Evolutionary conservation across 2,113 vertebrate species (phyloP).

Genomic region (Phalacrocorax brasilianus): DNA sequence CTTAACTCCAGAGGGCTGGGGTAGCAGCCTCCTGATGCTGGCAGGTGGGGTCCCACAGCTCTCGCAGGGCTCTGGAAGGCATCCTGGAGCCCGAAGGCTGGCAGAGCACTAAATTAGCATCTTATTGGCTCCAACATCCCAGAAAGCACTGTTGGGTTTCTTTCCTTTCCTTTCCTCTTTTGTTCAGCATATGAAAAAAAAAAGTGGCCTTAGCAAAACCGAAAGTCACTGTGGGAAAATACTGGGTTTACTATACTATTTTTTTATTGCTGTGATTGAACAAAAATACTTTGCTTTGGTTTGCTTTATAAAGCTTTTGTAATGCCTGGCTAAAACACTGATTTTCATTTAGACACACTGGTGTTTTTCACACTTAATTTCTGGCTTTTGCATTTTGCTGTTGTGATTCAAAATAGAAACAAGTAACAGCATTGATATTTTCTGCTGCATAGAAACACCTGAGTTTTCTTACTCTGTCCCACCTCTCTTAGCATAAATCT

Average conservation of each 20-base stretch:
- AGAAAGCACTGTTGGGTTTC: background rate
- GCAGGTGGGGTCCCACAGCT: fast-evolving
- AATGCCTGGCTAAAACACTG: background rate
- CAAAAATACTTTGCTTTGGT: background rate
- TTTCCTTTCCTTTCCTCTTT: background rate
- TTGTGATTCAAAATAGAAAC: background rate
- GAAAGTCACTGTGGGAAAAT: background rate
- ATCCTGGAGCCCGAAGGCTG: background rate
- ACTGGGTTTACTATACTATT: background rate
- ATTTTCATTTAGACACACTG: background rate
- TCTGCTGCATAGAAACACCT: background rate
- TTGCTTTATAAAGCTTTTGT: background rate
- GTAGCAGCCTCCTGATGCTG: background rate
- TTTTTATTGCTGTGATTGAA: background rate
- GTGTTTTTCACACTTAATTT: background rate
- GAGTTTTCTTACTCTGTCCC: background rate
- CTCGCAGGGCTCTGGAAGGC: background rate
- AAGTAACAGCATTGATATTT: background rate
- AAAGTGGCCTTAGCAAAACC: background rate
- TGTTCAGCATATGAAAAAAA: background rate
- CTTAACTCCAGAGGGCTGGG: background rate
- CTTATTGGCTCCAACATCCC: background rate
- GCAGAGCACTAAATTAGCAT: background rate
- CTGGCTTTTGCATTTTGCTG: background rate
- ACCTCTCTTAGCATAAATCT: background rate